Conservation (phyloP, 2,797 vertebrate species). For the Lerista edwardsae region DNA sequence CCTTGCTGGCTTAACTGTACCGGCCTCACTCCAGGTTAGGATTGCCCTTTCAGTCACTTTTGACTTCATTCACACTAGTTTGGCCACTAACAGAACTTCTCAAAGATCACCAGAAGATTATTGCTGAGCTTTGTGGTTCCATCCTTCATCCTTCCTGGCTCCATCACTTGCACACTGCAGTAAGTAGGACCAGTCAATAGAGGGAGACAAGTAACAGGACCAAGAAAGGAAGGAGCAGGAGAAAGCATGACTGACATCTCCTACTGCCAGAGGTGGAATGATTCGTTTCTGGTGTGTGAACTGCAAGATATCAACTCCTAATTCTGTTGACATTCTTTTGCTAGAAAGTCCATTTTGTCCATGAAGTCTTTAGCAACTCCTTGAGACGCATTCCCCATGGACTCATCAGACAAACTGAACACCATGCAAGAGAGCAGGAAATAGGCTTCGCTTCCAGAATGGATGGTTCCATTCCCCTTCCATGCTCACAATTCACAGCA, state of each 20-base stretch:
- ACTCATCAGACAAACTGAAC: constrained; percentile 44
- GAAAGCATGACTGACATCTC: background rate
- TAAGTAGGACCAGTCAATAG: background rate
- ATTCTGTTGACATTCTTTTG: background rate
- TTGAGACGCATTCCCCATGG: constrained; percentile 6
- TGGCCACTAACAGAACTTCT: too few relatives aligned
- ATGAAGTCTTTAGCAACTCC: background rate
- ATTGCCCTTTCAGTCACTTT: too few relatives aligned
- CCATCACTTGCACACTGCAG: too few relatives aligned
- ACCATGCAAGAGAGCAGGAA: constrained; percentile 24
- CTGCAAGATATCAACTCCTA: background rate
- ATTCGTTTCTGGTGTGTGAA: background rate
- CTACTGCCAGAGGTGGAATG: background rate
- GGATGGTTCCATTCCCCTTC: background rate
- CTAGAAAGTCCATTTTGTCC: constrained; percentile 20
- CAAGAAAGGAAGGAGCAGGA: background rate
- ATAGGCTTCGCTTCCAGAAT: background rate
- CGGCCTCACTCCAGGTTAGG: too few relatives aligned
- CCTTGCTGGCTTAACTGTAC: too few relatives aligned
- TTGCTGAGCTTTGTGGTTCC: too few relatives aligned
- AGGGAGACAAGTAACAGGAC: background rate
- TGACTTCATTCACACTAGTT: too few relatives aligned
- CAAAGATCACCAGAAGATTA: too few relatives aligned
- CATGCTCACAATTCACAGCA: background rate
- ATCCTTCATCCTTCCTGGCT: too few relatives aligned